Evolutionary conservation across 2,888 invertebrate genomes (phyloP).

Genomic region (Agonopterix subpropinquella): DNA sequence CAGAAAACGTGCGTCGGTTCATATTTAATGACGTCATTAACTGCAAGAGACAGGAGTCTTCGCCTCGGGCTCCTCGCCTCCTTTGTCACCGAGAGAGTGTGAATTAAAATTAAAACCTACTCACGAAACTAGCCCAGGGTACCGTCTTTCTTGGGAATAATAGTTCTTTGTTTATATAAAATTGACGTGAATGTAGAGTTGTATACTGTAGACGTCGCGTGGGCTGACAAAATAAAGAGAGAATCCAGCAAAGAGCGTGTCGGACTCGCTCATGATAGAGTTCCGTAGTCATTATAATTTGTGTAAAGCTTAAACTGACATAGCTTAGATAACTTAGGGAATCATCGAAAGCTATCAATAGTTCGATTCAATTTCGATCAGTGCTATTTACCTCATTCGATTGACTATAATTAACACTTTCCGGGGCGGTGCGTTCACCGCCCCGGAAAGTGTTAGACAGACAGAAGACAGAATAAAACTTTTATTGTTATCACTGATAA

Average conservation of each 20-base stretch:
- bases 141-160: slow-evolving; percentile 7
- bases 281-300: too few species aligned
- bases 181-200: slow-evolving; percentile 8
- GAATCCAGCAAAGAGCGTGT: slow-evolving; percentile 11
- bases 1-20: slow-evolving; percentile 32
- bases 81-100: slow-evolving; percentile 29
- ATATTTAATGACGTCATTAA: slow-evolving; percentile 73
- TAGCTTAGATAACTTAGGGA: too few species aligned
- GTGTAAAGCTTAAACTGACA: too few species aligned
- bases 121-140: slow-evolving; percentile 9
- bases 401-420: too few species aligned
- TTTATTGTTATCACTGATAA: too few species aligned
- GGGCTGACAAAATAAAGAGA: slow-evolving; percentile 32
- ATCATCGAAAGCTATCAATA: too few species aligned
- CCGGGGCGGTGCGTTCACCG: too few species aligned
- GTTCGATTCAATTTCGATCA: too few species aligned
- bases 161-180: slow-evolving; percentile 3
- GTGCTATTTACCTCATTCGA: too few species aligned
- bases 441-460: too few species aligned
- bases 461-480: too few species aligned
- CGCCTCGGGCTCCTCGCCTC: slow-evolving; percentile 32
- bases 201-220: slow-evolving; percentile 29
- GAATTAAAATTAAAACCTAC: slow-evolving; percentile 20
- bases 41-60: slow-evolving; percentile 48
- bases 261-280: too few species aligned